Evolutionary conservation across 2,797 vertebrate genomes (phyloP).

Genomic region (Pterois miles): DNA sequence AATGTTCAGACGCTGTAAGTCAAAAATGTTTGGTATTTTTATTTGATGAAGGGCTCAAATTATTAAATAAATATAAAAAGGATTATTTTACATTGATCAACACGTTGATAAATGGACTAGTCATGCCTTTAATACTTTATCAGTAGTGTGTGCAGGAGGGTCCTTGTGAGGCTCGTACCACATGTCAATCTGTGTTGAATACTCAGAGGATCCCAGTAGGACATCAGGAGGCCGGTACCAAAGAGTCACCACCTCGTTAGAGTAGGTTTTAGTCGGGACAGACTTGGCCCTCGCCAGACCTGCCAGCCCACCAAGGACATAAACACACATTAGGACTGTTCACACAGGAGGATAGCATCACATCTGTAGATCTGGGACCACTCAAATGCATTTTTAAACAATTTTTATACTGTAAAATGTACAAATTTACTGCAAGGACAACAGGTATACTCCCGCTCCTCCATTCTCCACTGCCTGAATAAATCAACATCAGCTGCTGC

Average conservation of each 20-base stretch:
- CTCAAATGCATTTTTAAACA: not conserved
- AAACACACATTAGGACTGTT: not conserved
- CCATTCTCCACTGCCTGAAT: not conserved
- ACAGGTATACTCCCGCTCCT: not conserved
- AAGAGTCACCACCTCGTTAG: slow-evolving; percentile 96
- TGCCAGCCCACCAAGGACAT: slow-evolving; percentile 32
- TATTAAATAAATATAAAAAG: not conserved
- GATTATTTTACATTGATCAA: not conserved
- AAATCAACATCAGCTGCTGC: not conserved
- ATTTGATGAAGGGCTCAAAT: not conserved
- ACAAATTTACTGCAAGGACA: not conserved
- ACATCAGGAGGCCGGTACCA: slow-evolving; percentile 98
- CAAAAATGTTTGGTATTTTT: not conserved
- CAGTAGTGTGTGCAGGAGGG: not conserved
- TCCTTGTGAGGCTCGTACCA: slow-evolving; percentile 80
- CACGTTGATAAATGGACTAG: not conserved
- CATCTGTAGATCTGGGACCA: not conserved
- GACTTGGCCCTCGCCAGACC: slow-evolving; percentile 90
- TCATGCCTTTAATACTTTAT: not conserved
- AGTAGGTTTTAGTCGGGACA: slow-evolving; percentile 96
- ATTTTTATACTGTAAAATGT: not conserved
- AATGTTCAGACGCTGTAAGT: not conserved
- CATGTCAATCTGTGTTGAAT: slow-evolving; percentile 98
- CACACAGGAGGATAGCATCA: not conserved
- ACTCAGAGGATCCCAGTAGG: slow-evolving; percentile 94